A percentile compares a stretch with the other conserved stretches of the same genome.
These are phyloP conservation scores for Tauraco erythrolophus DNA, from an alignment of 2,113 vertebrate genomes.

Conservation along the genomic window DNA sequence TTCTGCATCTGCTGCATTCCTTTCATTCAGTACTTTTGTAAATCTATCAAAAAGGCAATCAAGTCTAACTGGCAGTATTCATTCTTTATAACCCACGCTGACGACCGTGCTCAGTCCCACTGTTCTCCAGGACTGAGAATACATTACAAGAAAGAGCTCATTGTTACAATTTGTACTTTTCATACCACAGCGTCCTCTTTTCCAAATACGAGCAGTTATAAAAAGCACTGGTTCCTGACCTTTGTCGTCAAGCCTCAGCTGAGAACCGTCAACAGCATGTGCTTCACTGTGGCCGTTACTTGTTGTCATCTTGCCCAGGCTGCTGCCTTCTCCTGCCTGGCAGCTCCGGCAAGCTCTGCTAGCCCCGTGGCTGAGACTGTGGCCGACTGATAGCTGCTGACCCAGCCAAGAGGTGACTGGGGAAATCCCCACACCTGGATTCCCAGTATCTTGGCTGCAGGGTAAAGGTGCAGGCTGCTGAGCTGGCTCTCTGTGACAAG, in stretches of 20 bases:
- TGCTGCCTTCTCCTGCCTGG: neutral
- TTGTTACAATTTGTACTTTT: neutral
- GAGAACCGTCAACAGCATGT: neutral
- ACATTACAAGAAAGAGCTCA: neutral
- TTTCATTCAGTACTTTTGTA: conserved; percentile 43
- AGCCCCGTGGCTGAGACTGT: neutral
- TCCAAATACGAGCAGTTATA: neutral
- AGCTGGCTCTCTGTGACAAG: neutral
- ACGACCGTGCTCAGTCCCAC: neutral
- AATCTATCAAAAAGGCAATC: conserved; percentile 62
- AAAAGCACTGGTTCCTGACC: neutral
- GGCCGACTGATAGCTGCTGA: neutral
- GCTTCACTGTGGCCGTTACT: neutral
- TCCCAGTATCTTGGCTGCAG: neutral
- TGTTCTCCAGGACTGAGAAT: neutral
- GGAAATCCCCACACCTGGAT: neutral
- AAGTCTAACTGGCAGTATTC: conserved; percentile 58
- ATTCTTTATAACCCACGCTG: neutral
- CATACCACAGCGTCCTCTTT: neutral
- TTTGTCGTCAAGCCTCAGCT: neutral
- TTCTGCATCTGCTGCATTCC: conserved; percentile 59
- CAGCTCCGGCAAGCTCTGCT: neutral
- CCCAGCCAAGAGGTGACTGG: neutral
- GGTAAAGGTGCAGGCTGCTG: neutral
- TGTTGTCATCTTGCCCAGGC: neutral